Percentiles rank a stretch among this genome's conserved stretches.
Evolutionary conservation across 2,888 invertebrate genomes (phyloP).

Genomic region (Tortricodes alternella): DNA sequence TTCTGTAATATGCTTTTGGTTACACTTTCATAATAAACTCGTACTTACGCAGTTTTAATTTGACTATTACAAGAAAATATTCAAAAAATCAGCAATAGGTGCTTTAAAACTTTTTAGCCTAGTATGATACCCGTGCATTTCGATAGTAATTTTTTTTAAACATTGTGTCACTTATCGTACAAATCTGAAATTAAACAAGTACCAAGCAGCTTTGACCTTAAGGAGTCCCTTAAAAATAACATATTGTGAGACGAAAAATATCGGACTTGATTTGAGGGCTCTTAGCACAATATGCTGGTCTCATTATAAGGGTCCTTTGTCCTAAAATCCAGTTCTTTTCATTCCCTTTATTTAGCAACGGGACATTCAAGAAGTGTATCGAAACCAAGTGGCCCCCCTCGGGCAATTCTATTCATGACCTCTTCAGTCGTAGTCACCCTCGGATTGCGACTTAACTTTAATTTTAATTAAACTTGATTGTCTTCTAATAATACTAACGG

Average conservation of each 20-base stretch:
- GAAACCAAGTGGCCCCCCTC: conserved; percentile 73
- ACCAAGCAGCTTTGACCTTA: conserved; percentile 33
- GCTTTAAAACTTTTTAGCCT: no score
- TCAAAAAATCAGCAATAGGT: no score
- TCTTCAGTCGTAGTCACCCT: conserved; percentile 56
- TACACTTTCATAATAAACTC: no score
- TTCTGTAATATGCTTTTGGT: no score
- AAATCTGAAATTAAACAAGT: conserved; percentile 14
- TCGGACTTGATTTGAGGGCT: conserved; percentile 68
- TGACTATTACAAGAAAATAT: no score
- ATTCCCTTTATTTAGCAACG: conserved; percentile 66
- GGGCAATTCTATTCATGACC: conserved; percentile 66
- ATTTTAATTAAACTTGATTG: conserved; percentile 66
- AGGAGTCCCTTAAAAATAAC: conserved; percentile 67
- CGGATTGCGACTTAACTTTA: conserved; percentile 62
- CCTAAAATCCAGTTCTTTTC: conserved; percentile 79
- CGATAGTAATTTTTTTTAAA: no score
- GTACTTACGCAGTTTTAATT: no score
- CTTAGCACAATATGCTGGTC: conserved; percentile 78
- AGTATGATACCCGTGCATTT: no score
- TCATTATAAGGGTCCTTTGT: conserved; percentile 81
- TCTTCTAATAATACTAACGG: conserved; percentile 40
- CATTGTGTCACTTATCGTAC: not conserved
- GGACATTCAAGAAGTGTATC: conserved; percentile 77
- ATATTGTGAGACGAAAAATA: conserved; percentile 68